Evolutionary conservation across 2,888 invertebrate genomes (phyloP).

Genomic region (Pseudeuparius sepicola): DNA sequence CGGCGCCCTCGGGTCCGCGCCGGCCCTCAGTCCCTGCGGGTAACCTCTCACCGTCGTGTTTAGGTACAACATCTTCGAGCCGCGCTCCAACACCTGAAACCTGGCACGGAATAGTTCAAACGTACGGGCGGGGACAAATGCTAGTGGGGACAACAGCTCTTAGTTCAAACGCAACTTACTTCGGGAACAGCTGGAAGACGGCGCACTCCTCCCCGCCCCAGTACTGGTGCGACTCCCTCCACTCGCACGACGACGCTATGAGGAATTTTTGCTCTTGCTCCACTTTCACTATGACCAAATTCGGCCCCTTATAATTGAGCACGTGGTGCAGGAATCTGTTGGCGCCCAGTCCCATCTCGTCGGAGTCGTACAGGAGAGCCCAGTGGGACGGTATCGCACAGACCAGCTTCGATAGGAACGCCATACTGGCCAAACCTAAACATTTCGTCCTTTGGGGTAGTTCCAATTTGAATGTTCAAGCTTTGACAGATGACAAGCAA

Average conservation of each 20-base stretch:
- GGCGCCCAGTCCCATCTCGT: slow-evolving; percentile 76
- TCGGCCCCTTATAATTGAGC: slow-evolving; percentile 64
- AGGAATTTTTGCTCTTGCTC: slow-evolving; percentile 57
- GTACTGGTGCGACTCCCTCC: slow-evolving; percentile 78
- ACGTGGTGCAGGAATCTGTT: slow-evolving; percentile 83
- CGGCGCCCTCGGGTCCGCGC: slow-evolving; percentile 68
- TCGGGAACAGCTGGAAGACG: slow-evolving; percentile 65
- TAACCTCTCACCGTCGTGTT: slow-evolving; percentile 77
- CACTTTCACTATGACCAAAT: slow-evolving; percentile 50
- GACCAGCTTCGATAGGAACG: slow-evolving; percentile 53
- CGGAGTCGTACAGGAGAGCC: slow-evolving; percentile 74
- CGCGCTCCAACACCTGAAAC: slow-evolving; percentile 50
- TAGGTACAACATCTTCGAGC: slow-evolving; percentile 71
- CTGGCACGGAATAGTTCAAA: slow-evolving; percentile 29
- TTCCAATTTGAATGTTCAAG: too few species aligned
- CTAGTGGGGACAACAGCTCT: too few species aligned
- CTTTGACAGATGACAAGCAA: too few species aligned
- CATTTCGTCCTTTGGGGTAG: too few species aligned
- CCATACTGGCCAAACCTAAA: slow-evolving; percentile 31
- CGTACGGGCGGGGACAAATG: background rate
- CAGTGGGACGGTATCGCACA: slow-evolving; percentile 71
- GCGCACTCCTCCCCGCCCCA: slow-evolving; percentile 75
- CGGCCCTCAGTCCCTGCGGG: slow-evolving; percentile 74
- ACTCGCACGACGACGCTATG: slow-evolving; percentile 67
- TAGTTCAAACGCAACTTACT: too few species aligned